Evolutionary conservation across 2,888 invertebrate species (phyloP).

Genomic region (Plusia festucae): DNA sequence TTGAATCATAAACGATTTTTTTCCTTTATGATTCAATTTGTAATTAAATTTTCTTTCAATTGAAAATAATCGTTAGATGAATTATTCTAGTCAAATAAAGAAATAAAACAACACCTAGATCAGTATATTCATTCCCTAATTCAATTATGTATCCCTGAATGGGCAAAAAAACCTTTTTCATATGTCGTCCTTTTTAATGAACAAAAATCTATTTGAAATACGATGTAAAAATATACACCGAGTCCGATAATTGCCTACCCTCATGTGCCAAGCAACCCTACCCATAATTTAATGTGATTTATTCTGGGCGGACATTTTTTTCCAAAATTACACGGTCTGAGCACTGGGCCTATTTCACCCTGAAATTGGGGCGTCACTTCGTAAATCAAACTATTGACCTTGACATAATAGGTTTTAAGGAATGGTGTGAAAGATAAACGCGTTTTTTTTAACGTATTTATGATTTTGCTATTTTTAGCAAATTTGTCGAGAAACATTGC

Average conservation of each 20-base stretch:
- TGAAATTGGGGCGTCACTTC: constrained; percentile 22
- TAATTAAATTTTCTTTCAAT: neutral
- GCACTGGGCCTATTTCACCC: constrained; percentile 31
- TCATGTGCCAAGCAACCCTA: constrained; percentile 53
- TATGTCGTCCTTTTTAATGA: constrained; percentile 38
- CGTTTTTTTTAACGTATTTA: too few species aligned
- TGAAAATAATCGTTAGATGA: neutral
- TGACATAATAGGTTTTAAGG: constrained; percentile 5
- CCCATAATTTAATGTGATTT: constrained; percentile 62
- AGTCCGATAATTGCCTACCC: constrained; percentile 58
- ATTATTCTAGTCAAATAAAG: neutral
- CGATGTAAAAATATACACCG: constrained; percentile 55
- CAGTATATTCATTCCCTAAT: neutral
- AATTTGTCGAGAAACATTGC: too few species aligned
- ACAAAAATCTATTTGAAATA: constrained; percentile 50
- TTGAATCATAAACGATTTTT: too few species aligned
- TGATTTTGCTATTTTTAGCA: too few species aligned
- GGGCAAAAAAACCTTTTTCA: constrained; percentile 8
- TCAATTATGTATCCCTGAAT: constrained; percentile 6
- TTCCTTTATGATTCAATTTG: too few species aligned
- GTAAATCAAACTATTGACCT: constrained; percentile 11
- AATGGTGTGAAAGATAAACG: neutral
- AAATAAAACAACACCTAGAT: neutral
- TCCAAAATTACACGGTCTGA: constrained; percentile 50
- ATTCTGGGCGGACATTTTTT: constrained; percentile 62